A percentile compares a stretch with the other conserved stretches of the same genome.
Conservation (phyloP, 2,888 invertebrate species). For the Choreutis nemorana region DNA sequence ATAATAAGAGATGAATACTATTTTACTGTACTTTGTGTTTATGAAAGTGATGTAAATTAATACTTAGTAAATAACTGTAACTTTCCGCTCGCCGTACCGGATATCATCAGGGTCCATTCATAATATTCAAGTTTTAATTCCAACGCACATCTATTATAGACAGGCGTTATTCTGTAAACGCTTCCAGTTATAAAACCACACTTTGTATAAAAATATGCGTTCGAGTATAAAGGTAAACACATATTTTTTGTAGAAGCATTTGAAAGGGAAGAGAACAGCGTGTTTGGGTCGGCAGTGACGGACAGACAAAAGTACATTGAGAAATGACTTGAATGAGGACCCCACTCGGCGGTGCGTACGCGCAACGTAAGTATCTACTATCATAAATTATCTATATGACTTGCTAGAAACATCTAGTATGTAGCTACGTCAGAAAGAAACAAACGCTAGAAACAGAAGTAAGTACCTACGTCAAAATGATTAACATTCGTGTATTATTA, state of each 20-base stretch:
- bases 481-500: too few species aligned
- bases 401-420: too few species aligned
- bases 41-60: too few species aligned
- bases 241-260: too few species aligned
- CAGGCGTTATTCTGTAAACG: slow-evolving; percentile 64
- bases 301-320: slow-evolving; percentile 51
- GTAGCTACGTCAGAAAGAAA: too few species aligned
- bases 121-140: slow-evolving; percentile 50
- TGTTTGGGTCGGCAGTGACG: slow-evolving; percentile 60
- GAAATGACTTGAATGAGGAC: slow-evolving; percentile 54
- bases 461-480: too few species aligned
- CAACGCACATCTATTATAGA: slow-evolving; percentile 48
- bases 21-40: too few species aligned
- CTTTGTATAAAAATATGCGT: slow-evolving; percentile 63
- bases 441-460: too few species aligned
- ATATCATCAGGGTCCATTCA: slow-evolving; percentile 31
- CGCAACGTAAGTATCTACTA: slow-evolving; percentile 10
- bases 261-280: slow-evolving; percentile 45
- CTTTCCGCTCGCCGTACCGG: too few species aligned
- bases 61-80: too few species aligned
- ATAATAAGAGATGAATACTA: too few species aligned
- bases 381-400: not conserved
- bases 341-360: slow-evolving; percentile 52
- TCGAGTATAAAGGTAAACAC: slow-evolving; percentile 65
- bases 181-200: slow-evolving; percentile 55